phyloP scores from a whole-genome alignment of 2,797 vertebrate species.

The Coregonus ussuriensis region DNA sequence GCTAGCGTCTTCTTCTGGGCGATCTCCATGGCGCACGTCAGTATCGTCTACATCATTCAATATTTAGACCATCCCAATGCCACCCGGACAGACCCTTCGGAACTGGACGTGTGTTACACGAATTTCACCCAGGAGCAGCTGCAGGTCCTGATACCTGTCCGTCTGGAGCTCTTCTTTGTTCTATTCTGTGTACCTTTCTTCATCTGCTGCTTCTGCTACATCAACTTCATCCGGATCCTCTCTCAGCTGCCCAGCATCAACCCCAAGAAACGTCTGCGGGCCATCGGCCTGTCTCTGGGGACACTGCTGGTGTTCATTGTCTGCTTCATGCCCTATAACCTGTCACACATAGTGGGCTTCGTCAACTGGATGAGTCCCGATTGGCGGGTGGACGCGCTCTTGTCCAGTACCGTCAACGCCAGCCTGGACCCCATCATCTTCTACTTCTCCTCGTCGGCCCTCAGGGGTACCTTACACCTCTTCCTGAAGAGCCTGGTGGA shows the following conservation, averaged over 20 bases:
- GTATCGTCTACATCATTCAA: slow-evolving; percentile 53
- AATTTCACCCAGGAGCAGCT: slow-evolving; percentile 58
- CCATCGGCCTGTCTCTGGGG: slow-evolving; percentile 69
- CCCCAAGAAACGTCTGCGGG: slow-evolving; percentile 55
- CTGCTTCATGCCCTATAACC: slow-evolving; percentile 74
- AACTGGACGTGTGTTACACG: slow-evolving; percentile 56
- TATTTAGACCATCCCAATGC: slow-evolving; percentile 27
- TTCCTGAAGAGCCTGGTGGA: slow-evolving; percentile 21
- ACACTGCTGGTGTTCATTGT: slow-evolving; percentile 71
- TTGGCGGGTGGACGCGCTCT: slow-evolving; percentile 65
- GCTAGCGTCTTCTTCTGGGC: slow-evolving; percentile 50
- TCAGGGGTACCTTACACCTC: slow-evolving; percentile 51
- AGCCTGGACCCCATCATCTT: slow-evolving; percentile 76
- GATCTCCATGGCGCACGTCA: slow-evolving; percentile 50
- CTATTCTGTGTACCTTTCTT: slow-evolving; percentile 74
- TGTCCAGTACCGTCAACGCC: slow-evolving; percentile 71
- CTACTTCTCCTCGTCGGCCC: slow-evolving; percentile 72
- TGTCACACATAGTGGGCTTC: slow-evolving; percentile 72
- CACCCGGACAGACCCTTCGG: slow-evolving; percentile 25
- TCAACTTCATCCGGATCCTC: slow-evolving; percentile 73
- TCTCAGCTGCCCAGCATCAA: slow-evolving; percentile 57
- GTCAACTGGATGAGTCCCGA: slow-evolving; percentile 40
- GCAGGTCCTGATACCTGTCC: slow-evolving; percentile 52
- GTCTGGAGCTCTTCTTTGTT: slow-evolving; percentile 63
- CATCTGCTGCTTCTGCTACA: slow-evolving; percentile 78